Evolutionary conservation across 2,888 invertebrate species (phyloP).

Genomic region (Cephus rjabovi): DNA sequence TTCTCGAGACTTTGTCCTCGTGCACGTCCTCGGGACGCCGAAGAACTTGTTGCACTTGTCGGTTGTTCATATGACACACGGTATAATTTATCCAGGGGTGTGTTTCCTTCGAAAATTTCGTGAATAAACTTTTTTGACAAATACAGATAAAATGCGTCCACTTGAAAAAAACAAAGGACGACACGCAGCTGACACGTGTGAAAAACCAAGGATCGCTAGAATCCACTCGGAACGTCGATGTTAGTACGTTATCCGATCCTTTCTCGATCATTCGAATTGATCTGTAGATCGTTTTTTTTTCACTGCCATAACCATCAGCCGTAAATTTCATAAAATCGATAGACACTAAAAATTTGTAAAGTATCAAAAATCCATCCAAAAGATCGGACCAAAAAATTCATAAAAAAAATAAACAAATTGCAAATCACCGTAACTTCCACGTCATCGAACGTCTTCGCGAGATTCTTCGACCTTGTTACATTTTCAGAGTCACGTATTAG

Average conservation of each 20-base stretch:
- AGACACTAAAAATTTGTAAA: too few species aligned
- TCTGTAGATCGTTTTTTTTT: too few species aligned
- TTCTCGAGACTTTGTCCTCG: conserved; percentile 1
- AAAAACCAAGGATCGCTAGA: neutral
- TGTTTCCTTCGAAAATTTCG: neutral
- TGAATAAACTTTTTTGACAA: conserved; percentile 11
- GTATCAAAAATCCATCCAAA: too few species aligned
- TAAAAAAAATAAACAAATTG: too few species aligned
- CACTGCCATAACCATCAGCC: too few species aligned
- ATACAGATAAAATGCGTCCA: conserved; percentile 15
- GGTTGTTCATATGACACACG: conserved; percentile 23
- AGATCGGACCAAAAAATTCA: too few species aligned
- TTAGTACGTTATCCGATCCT: neutral
- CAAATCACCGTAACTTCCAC: too few species aligned
- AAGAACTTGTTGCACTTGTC: conserved; percentile 8
- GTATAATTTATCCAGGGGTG: conserved; percentile 19
- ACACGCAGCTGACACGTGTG: conserved; percentile 9
- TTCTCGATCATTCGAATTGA: neutral
- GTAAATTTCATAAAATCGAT: too few species aligned
- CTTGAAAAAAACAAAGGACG: conserved; percentile 18
- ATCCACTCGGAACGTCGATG: neutral
- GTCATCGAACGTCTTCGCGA: too few species aligned
- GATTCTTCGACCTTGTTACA: too few species aligned
- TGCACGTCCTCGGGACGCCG: conserved; percentile 7
- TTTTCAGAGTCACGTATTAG: too few species aligned